Evolutionary conservation across 2,113 vertebrate genomes (phyloP).

Genomic region (Protobothrops flavoviridis): DNA sequence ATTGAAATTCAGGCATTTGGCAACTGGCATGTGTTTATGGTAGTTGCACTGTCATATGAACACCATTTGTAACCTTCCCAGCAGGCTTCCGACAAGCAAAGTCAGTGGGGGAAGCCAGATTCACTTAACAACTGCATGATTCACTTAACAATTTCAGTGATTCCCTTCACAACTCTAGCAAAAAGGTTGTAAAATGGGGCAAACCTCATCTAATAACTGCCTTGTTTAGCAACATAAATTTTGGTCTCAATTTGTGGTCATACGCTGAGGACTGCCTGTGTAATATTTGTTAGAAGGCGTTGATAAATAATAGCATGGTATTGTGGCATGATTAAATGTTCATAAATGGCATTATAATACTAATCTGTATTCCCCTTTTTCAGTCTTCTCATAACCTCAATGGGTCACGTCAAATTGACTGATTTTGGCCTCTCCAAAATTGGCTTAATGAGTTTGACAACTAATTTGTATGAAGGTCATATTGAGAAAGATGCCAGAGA

Average conservation of each 20-base stretch:
- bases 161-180: neutral
- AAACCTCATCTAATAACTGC: neutral
- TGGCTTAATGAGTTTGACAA: constrained; percentile 96
- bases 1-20: neutral
- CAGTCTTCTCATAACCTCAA: constrained; percentile 96
- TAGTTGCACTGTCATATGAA: neutral
- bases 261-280: neutral
- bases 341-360: constrained; percentile 9
- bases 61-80: neutral
- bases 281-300: neutral
- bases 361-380: constrained; percentile 33
- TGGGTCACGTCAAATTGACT: constrained; percentile 97
- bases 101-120: neutral
- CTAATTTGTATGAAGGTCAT: constrained; percentile 95
- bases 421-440: constrained; percentile 98
- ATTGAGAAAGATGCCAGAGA: constrained; percentile 97
- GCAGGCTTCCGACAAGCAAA: neutral
- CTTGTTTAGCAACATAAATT: neutral
- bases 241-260: neutral
- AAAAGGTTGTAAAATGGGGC: neutral
- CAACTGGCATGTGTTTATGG: neutral
- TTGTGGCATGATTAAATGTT: constrained; percentile 11
- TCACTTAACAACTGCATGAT: too few relatives aligned
- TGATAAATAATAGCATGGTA: neutral
- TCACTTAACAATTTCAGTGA: neutral